Evolutionary conservation across 2,888 invertebrate genomes (phyloP).

Genomic region (Clanis bilineata): DNA sequence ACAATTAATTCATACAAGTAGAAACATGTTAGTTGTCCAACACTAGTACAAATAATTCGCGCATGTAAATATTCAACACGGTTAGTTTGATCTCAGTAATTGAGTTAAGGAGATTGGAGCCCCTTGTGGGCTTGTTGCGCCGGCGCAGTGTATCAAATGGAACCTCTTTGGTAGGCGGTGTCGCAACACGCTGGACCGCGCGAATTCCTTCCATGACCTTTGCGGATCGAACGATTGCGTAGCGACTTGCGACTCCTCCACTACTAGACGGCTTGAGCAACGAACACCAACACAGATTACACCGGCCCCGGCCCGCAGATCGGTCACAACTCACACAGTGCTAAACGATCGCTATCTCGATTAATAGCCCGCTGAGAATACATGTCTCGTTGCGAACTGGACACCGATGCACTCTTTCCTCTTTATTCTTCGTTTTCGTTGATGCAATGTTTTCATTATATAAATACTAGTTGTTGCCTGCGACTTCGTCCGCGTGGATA

Average conservation of each 20-base stretch:
- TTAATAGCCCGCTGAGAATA: constrained; percentile 8
- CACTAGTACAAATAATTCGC: background rate
- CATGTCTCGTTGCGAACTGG: background rate
- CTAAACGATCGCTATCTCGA: constrained; percentile 12
- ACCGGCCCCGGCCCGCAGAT: constrained; percentile 44
- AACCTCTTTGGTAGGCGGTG: constrained; percentile 63
- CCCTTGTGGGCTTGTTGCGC: constrained; percentile 29
- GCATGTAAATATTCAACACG: constrained; percentile 14
- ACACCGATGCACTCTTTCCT: background rate
- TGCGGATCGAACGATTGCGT: constrained; percentile 79
- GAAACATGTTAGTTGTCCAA: background rate
- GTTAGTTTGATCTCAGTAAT: constrained; percentile 16
- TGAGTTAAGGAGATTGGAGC: constrained; percentile 40
- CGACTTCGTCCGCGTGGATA: too few relatives aligned
- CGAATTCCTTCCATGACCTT: constrained; percentile 81
- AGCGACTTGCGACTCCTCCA: constrained; percentile 70
- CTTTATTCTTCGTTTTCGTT: background rate
- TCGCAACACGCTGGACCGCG: constrained; percentile 77
- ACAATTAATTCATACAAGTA: background rate
- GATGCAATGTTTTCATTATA: background rate
- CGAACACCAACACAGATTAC: constrained; percentile 73
- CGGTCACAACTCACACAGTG: constrained; percentile 28
- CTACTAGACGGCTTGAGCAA: constrained; percentile 77
- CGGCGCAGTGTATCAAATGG: constrained; percentile 29
- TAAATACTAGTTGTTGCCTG: too few relatives aligned